Evolutionary conservation across 2,797 vertebrate genomes (phyloP), one percentile per base, ranked within the genome.

Genomic region (Sciurus carolinensis): DNA sequence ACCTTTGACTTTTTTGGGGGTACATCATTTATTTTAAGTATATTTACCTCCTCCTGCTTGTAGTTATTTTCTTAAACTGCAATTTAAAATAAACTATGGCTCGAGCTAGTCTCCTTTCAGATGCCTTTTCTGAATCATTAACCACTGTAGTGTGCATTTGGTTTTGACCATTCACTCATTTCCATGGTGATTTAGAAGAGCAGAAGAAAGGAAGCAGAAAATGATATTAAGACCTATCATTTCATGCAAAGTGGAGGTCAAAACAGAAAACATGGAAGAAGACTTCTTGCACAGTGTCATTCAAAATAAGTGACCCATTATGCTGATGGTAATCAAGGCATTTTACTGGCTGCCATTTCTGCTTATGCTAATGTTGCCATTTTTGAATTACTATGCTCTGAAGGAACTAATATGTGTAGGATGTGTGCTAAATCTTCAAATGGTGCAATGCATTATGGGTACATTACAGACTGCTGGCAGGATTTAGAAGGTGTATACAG

Each of bases 141-240:
- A 33, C 85, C 96, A 92, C 77, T 92, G 97, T 97, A 71, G 67
- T 97, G 97, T 98, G 92, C 95, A 95, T 95, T 91, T 97, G 85
- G 0, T 97, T 98, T 98, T 97, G 97, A 97, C 95, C 95, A 96
- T 67, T 98, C 95, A 52, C 77, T 90, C 80, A 96, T 95, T 80
- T 57, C 94, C 94, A 97, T 3, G 3, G 85, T 94, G 96, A 88
- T 97, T 97, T 95, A 42, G 75, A 97, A 94, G 62, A 87, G 39
- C n/a, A 97, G 87, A 84, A 95, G 76, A 97, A 80, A 94, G 71
- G 83, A 91, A 86, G 64, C 52, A 82, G 76, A 77, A 95, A 96
- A 87, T 42, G 86, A 83, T 33, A 84, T 54, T 64, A 57, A 86
- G 87, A 80, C 4, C 47, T 90, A 59, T 84, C 77, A 39, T 91